These are phyloP conservation scores for Oncopodura yosiiana DNA, from an alignment of 1,140 invertebrate genomes.

Conservation along the genomic window DNA sequence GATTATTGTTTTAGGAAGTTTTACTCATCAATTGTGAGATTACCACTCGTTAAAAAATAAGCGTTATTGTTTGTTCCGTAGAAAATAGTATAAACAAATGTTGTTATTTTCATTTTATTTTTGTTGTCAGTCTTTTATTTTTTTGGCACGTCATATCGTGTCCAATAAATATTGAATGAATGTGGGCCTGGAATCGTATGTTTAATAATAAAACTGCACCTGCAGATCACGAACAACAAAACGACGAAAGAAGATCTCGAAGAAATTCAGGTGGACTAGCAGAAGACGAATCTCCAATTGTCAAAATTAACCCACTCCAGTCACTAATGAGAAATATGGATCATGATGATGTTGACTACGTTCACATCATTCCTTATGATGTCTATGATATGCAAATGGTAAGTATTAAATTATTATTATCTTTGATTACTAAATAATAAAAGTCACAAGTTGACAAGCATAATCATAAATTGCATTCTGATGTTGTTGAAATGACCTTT, in stretches of 20 bases:
- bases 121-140: no score
- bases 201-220: constrained; percentile 29
- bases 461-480: neutral
- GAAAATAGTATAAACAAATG: no score
- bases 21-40: no score
- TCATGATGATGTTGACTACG: constrained; percentile 20
- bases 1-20: no score
- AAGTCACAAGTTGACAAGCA: neutral
- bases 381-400: constrained; percentile 20
- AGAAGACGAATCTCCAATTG: neutral
- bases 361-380: constrained; percentile 23
- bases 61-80: no score
- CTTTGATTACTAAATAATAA: neutral
- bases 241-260: neutral
- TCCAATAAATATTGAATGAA: no score
- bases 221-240: neutral
- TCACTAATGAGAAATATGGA: constrained; percentile 22
- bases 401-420: neutral
- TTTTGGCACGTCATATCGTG: no score
- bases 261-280: neutral
- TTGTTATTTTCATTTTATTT: no score
- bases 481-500: neutral
- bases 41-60: no score
- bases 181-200: constrained; percentile 25
- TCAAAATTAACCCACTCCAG: neutral